Base-by-base conservation (phyloP, 1,140 invertebrate genomes). In the Drosophila funebris region DNA sequence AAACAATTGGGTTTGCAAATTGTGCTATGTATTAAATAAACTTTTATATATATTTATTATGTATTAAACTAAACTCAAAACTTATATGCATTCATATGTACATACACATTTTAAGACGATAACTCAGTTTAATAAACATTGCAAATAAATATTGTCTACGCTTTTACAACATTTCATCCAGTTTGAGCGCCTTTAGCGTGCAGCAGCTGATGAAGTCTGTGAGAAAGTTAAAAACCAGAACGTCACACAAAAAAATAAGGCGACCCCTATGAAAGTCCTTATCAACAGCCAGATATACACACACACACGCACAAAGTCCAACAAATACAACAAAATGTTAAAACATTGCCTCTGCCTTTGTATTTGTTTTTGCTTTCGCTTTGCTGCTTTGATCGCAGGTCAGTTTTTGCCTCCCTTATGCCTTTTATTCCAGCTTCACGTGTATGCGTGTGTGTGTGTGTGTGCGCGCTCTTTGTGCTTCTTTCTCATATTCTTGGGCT, bases 331-430 rank as follows among this genome's bases (percentile, higher is more conserved):
- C 33, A 43, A 33, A 46, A 39, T 46, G 52, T 29, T 7, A 60
- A 24, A 14, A 27, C 66, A 4, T 70, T 64, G 36, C 14, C 22
- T 57, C 5, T 33, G 8, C 29, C 29, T 53, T 36, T n/a, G n/a
- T n/a, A n/a, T n/a, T n/a, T n/a, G n/a, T n/a, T n/a, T n/a, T n/a
- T n/a, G n/a, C n/a, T n/a, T 27, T 56, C 8, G 33, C 16, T n/a
- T 58, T 44, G 16, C 20, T 27, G 33, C 39, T 64, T 70, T 64
- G 69, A 72, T 72, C 70, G 63, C 70, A 73, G 70, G 70, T 73
- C 70, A 73, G 70, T 73, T 68, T 73, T 73, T 67, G 13, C 69
- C 70, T 67, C 70, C 64, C 64, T 73, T 61, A 66, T 69, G 39
- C 46, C 31, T 37, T 37, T 33, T 22, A 41, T 54, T 63, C 27